These are phyloP conservation scores for Leucoma salicis DNA, from an alignment of 2,888 invertebrate genomes.

Conservation along the genomic window DNA sequence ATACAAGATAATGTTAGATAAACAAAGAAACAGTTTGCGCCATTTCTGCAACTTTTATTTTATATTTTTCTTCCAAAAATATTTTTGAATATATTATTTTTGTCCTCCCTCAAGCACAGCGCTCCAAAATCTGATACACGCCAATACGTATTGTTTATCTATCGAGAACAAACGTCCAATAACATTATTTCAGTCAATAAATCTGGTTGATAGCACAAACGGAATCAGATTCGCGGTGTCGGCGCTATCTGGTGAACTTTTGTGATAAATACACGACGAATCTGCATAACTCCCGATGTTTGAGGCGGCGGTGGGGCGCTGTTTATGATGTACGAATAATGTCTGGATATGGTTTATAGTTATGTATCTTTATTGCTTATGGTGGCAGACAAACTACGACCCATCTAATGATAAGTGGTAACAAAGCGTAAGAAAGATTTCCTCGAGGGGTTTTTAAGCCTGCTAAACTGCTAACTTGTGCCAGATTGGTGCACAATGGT, in stretches of 20 bases:
- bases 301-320: constrained; percentile 53
- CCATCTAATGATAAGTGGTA: too few relatives aligned
- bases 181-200: constrained; percentile 65
- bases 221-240: constrained; percentile 80
- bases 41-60: not conserved
- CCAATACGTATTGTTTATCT: constrained; percentile 39
- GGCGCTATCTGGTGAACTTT: constrained; percentile 77
- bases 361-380: too few relatives aligned
- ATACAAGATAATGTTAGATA: not conserved
- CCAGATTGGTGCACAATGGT: too few relatives aligned
- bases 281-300: constrained; percentile 76
- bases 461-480: too few relatives aligned
- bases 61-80: constrained; percentile 6
- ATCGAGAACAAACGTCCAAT: constrained; percentile 29
- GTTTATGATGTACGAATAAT: not conserved
- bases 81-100: constrained; percentile 2
- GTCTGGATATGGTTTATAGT: constrained; percentile 6
- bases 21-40: not conserved
- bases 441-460: too few relatives aligned
- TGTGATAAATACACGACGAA: constrained; percentile 73
- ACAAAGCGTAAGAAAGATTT: too few relatives aligned
- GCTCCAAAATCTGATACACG: constrained; percentile 32
- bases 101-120: constrained; percentile 1
- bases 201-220: constrained; percentile 65
- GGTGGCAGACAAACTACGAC: too few relatives aligned